Evolutionary conservation across 2,113 vertebrate species (phyloP), one percentile per base, ranked within the genome.

Genomic region (Plestiodon gilberti): DNA sequence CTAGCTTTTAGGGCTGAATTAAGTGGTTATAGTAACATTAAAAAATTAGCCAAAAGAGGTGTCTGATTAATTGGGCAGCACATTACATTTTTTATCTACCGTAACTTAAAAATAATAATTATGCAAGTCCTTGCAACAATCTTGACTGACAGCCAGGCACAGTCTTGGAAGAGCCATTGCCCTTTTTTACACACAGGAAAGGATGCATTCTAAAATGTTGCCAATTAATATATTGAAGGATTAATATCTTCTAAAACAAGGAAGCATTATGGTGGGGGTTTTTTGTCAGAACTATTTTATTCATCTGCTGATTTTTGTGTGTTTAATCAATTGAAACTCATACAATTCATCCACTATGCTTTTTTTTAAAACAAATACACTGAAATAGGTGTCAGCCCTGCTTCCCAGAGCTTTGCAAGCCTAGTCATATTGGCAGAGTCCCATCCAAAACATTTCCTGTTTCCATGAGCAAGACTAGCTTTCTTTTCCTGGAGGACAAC

Each of bases 401-500:
- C 35, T 59, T 17, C 13, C 71, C 79, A 88, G 88, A 69, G 35
- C 40, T 80, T 73, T 40, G 43, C 40, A 35, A 48, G 22, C 77
- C 85, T 88, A 82, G 76, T 89, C 61, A 74, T 13, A n/a, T 23
- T 48, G n/a, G 69, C n/a, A 38, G 64, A 18, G 11, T 14, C 71
- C 30, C 65, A 70, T 67, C 57, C 67, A 48, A 57, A 40, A 3
- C 76, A 40, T 23, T 76, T 75, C 74, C 84, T 1, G 15, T 73
- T n/a, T 13, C 22, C 25, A 78, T 28, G 77, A 81, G 17, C 59
- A 85, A 3, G 65, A n/a, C 76, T 59, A 20, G 8, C 5, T 69
- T 86, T 35, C 0, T 7, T 40, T 33, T 13, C 3, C 75, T 93
- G 0, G 90, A 95, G 78, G 91, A 90, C 67, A 92, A 92, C 73